Conservation (phyloP, 1,140 invertebrate genomes). For the Magallana angulata region DNA sequence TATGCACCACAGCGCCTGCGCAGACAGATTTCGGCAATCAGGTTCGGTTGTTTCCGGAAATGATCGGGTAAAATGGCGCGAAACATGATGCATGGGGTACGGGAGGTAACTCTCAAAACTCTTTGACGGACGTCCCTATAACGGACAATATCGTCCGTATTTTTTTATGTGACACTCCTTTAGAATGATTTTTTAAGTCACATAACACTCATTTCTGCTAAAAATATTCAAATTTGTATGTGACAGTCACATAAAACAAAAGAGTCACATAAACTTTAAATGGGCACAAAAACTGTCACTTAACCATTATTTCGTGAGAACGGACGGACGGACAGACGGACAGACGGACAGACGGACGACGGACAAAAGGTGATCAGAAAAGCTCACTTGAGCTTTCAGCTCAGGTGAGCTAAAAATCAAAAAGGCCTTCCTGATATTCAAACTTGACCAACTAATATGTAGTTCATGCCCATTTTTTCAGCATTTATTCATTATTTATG, state of each 20-base stretch:
- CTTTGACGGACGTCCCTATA: constrained; percentile 1
- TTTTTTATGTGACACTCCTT: background rate
- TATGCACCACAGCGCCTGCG: constrained; percentile 2
- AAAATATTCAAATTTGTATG: background rate
- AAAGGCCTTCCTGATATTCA: too few species aligned
- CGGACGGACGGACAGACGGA: too few species aligned
- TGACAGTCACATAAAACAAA: constrained; percentile 16
- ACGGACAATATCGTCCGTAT: background rate
- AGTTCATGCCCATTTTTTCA: too few species aligned
- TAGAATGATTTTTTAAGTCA: too few species aligned
- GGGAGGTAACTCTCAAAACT: constrained; percentile 6
- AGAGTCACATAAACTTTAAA: background rate
- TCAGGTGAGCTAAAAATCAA: too few species aligned
- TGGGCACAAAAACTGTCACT: background rate
- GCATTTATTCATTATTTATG: too few species aligned
- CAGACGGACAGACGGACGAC: too few species aligned
- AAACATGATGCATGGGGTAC: constrained; percentile 7
- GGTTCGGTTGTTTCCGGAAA: constrained; percentile 4
- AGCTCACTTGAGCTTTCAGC: too few species aligned
- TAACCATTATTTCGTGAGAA: too few species aligned
- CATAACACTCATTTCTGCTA: constrained; percentile 1
- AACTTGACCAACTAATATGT: too few species aligned
- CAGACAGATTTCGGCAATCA: constrained; percentile 2
- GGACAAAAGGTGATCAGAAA: too few species aligned
- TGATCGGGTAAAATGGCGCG: constrained; percentile 3